These are phyloP conservation scores for Aphelinus certus DNA, from an alignment of 1,140 invertebrate genomes.

Conservation along the genomic window DNA sequence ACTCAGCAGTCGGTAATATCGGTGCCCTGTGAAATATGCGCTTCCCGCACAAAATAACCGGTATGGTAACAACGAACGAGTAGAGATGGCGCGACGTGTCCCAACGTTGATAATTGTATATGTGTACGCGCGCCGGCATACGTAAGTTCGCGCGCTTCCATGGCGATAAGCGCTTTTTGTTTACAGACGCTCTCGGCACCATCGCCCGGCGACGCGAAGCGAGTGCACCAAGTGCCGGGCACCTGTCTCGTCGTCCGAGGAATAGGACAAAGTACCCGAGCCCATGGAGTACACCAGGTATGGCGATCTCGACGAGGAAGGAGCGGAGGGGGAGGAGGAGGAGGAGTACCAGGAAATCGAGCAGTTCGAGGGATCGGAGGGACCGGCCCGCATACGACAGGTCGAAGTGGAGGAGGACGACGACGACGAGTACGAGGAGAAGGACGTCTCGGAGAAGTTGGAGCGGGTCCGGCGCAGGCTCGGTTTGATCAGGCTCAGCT, in stretches of 20 bases:
- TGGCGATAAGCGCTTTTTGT: constrained; percentile 25
- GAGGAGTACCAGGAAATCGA: background rate
- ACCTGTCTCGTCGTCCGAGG: too few relatives aligned
- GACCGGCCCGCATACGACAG: background rate
- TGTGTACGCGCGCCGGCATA: too few relatives aligned
- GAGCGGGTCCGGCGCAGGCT: constrained; percentile 62
- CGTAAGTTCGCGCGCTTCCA: constrained; percentile 16
- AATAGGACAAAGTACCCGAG: too few relatives aligned
- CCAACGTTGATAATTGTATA: too few relatives aligned
- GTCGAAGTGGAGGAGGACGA: constrained; percentile 1
- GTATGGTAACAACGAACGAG: too few relatives aligned
- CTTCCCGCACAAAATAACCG: too few relatives aligned
- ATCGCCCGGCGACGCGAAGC: background rate
- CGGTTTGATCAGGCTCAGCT: constrained; percentile 66
- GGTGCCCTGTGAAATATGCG: too few relatives aligned
- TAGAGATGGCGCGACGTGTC: too few relatives aligned
- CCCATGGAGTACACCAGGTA: too few relatives aligned
- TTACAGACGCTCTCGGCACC: background rate
- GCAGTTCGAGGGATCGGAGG: background rate
- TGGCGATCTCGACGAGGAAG: background rate
- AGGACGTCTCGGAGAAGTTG: constrained; percentile 46
- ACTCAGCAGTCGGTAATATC: too few relatives aligned
- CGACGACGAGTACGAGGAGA: background rate
- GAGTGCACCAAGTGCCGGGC: too few relatives aligned
- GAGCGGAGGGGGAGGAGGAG: background rate